These are phyloP conservation scores for Halocynthia roretzi DNA, from an alignment of 23 tunicate species.

Conservation along the genomic window DNA sequence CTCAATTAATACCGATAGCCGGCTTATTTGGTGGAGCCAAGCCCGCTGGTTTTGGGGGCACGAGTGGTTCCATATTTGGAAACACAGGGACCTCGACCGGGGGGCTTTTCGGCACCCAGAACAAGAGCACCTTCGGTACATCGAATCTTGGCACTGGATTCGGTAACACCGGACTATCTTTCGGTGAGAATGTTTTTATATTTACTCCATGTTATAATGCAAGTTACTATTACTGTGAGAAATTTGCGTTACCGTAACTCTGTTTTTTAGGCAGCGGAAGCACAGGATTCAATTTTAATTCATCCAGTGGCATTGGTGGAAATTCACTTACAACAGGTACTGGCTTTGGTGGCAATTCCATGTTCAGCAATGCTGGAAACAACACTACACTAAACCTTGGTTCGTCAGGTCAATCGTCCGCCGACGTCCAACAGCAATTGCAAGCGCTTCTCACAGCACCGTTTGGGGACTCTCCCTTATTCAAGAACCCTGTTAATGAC, in stretches of 20 bases:
- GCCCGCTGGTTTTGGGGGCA: slow-evolving; percentile 29
- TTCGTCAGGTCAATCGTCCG: slow-evolving; percentile 25
- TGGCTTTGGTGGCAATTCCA: not conserved
- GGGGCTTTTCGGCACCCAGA: slow-evolving; percentile 33
- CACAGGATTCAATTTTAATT: slow-evolving; percentile 33
- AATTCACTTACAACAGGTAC: slow-evolving; percentile 9
- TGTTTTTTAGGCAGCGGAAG: slow-evolving; percentile 8
- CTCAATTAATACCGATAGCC: too few species aligned
- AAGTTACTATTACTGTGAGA: not conserved
- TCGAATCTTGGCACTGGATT: slow-evolving; percentile 15
- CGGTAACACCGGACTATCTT: slow-evolving; percentile 5
- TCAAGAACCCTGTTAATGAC: slow-evolving; percentile 52
- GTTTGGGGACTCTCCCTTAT: slow-evolving; percentile 93
- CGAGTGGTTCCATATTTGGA: slow-evolving; percentile 57
- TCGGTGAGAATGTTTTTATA: not conserved
- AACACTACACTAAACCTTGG: slow-evolving; percentile 16
- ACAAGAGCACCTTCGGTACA: not conserved
- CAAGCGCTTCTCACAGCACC: slow-evolving; percentile 69
- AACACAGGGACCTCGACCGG: slow-evolving; percentile 29
- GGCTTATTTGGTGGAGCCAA: slow-evolving; percentile 14
- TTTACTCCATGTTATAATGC: not conserved
- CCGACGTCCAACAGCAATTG: slow-evolving; percentile 23
- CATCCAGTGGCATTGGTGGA: slow-evolving; percentile 11
- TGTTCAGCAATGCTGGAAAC: slow-evolving; percentile 3
- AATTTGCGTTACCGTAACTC: not conserved